Base-by-base conservation (phyloP, 1,140 invertebrate genomes). In the Neodiprion lecontei region DNA sequence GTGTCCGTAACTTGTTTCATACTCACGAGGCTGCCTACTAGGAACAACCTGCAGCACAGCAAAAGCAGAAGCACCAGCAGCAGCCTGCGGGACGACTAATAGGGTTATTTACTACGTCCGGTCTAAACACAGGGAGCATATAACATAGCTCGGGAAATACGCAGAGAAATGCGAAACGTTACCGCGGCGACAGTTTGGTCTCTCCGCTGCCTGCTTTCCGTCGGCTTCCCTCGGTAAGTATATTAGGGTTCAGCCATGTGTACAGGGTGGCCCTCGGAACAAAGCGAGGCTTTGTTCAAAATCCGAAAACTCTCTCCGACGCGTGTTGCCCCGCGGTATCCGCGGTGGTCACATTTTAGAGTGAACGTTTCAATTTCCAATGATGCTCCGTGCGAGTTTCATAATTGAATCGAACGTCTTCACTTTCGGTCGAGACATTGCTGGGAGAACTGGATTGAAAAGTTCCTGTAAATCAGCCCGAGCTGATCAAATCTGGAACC, bases 141-240 rank as follows among this genome's bases (percentile, higher is more conserved):
- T 7, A 10, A 14, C 50, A 17, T 61, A 61, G 53, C 53, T 40
- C 28, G 28, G 28, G 28, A 40, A 40, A 40, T 14, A 61, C n/a
- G 53, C 53, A 61, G 53, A 61, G 53, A 61, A 61, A 61, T 61
- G 53, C n/a, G 53, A 61, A 61, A 61, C 53, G 53, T 61, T 61
- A 17, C 53, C n/a, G 9, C 53, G 5, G 53, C 53, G 53, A 61
- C 53, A 61, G 53, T 61, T 61, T 61, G 53, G 53, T 61, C 53
- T 61, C 11, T 40, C 28, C 28, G 28, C 28, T 40, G 28, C 28
- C 28, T 17, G 53, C n/a, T 61, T 61, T 61, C 53, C 53, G 11
- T 17, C 53, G 53, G 53, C n/a, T 61, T 61, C 7, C 11, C 11
- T 61, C 53, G 53, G 11, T 61, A 61, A 61, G 53, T 17, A 61